Base-by-base conservation (phyloP, 2,113 vertebrate species). In the Dicaeum eximium region DNA sequence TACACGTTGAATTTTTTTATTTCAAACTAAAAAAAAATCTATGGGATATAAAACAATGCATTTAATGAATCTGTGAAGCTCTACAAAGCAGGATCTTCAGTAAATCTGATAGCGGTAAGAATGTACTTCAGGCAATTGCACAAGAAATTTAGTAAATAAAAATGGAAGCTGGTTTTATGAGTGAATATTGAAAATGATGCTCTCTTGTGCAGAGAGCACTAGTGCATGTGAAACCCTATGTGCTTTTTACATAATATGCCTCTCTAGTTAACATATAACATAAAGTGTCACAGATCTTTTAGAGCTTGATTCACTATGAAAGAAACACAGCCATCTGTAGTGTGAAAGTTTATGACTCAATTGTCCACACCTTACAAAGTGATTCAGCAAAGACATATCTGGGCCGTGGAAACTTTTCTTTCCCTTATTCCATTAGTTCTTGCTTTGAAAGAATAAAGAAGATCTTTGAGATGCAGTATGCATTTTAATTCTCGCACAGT, bases 241-340 rank as follows among this genome's bases (percentile, higher is more conserved):
- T 95, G 89, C 84, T 95, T 97, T 97, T 97, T 95, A 97, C 94
- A 96, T 97, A 97, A 95, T 88, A 90, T 95, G 91, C 91, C 90
- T 95, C 74, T 90, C 87, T 93, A 91, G 93, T 93, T 96, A 97
- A 96, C 96, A 95, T 97, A 95, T 94, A 95, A 96, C 95, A 94
- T 95, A 91, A 95, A 97, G 87, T 96, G 95, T 97, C 96, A 95
- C 84, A 95, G 96, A 91, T 83, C 72, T 93, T 86, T 73, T 87
- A 79, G 60, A 93, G 80, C 88, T 95, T 86, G 82, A 89, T 92
- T 96, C 91, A 62, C 69, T 88, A 80, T 60, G 70, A 82, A 90
- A 94, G 91, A 86, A 94, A 91, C 93, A 90, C 74, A 92, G 53
- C 92, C 93, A 93, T 81, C 54, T 58, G 78, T 84, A 85, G 83